Base-by-base conservation (phyloP, 2,797 vertebrate species). In the Mus caroli region DNA sequence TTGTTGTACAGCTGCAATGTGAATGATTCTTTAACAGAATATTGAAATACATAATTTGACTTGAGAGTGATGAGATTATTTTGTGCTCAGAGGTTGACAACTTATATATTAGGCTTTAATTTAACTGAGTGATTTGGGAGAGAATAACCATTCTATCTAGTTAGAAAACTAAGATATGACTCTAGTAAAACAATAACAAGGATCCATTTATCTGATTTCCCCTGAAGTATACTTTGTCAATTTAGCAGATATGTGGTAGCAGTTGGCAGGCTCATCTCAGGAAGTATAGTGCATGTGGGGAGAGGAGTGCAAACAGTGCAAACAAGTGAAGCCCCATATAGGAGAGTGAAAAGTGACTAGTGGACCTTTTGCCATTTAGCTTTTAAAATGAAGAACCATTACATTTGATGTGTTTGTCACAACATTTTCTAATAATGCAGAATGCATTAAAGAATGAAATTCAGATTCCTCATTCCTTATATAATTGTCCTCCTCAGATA, bases 381-480 rank as follows among this genome's bases (percentile, higher is more conserved):
- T 67, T 94, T 40, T 24, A 17, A 76, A 50, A 13, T 83, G 40
- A 12, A 76, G 8, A 90, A 90, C 73, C 26, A 86, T 50, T 90
- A 6, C 24, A 62, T 60, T 5, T 77, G 40, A 80, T 69, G 9
- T 86, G 52, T 40, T 82, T 14, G 83, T 64, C 82, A 3, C 64
- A 92, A 67, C 20, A 85, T 10, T 90, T 54, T 89, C n/a, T 95
- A 92, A 14, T 17, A 93, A n/a, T 40, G 31, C 43, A 77, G 37
- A 58, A 77, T 31, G 0, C 24, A 14, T 73, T 64, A 90, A 96
- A 73, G 31, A 75, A 64, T 26, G 40, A 80, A 60, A 78, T 90
- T 34, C 46, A 24, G 8, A 34, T 10, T n/a, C 3, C 9, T 56
- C 28, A 73, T 52, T 14, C 2, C 2, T 2, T 40, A 84, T 71